Percentiles rank a stretch among this genome's conserved stretches.
phyloP scores from a whole-genome alignment of 2,888 invertebrate genomes.

The Helobdella robusta region DNA sequence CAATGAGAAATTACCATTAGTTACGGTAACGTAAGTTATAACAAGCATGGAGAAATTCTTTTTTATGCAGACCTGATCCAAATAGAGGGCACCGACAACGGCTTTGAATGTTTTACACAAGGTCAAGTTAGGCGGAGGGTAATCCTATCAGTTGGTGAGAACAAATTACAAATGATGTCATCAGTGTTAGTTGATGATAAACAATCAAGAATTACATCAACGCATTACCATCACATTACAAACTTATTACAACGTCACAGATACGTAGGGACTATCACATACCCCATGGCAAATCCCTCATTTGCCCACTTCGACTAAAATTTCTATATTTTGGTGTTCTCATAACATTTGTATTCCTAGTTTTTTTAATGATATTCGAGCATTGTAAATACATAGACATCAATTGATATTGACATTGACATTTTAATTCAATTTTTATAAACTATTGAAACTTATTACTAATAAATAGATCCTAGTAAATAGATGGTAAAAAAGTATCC shows the following conservation, averaged over 20 bases:
- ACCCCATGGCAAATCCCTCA: neutral
- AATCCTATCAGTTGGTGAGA: conserved; percentile 55
- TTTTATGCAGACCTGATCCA: conserved; percentile 41
- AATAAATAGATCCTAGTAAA: no score
- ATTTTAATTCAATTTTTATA: no score
- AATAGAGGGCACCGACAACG: conserved; percentile 64
- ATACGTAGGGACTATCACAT: neutral
- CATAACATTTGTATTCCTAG: no score
- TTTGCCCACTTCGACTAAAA: no score
- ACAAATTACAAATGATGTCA: neutral
- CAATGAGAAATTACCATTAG: neutral
- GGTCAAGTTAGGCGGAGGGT: conserved; percentile 59
- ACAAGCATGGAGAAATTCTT: neutral
- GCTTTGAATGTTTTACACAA: conserved; percentile 70
- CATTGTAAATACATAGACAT: no score
- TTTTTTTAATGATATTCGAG: no score
- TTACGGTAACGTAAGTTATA: neutral
- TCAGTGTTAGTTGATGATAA: neutral
- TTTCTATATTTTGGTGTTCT: no score
- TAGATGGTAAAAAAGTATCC: no score
- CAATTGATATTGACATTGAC: no score
- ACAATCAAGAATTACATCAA: no score
- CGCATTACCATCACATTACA: no score
- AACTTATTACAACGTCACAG: neutral
- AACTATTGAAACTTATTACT: no score